phyloP scores from a whole-genome alignment of 1,140 invertebrate genomes.

The Meteorus sp. region DNA sequence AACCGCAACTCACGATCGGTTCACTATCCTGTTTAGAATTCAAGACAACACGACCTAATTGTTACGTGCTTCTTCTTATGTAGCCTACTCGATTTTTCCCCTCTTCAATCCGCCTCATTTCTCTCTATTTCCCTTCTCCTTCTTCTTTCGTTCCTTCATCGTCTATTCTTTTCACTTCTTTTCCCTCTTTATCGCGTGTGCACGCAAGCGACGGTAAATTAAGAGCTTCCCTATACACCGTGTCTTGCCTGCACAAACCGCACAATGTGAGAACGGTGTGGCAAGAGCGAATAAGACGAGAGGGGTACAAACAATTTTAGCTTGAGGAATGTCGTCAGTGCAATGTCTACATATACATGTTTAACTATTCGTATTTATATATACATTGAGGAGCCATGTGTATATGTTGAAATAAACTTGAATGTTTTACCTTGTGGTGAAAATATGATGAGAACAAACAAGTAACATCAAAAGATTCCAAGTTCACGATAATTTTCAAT shows the following conservation, averaged over 20 bases:
- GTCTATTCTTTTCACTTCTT: background rate
- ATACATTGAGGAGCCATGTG: too few relatives aligned
- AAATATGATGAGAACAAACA: too few relatives aligned
- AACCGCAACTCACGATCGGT: slow-evolving; percentile 47
- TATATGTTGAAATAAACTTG: too few relatives aligned
- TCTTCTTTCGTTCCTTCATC: background rate
- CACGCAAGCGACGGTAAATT: slow-evolving; percentile 45
- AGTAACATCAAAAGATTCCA: too few relatives aligned
- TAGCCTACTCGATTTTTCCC: background rate
- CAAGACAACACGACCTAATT: slow-evolving; percentile 59
- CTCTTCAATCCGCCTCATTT: background rate
- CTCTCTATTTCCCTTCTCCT: background rate
- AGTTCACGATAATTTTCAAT: too few relatives aligned
- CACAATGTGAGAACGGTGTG: too few relatives aligned
- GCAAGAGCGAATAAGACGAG: too few relatives aligned
- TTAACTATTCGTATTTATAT: too few relatives aligned
- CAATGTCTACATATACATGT: background rate
- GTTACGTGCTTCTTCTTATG: slow-evolving; percentile 47
- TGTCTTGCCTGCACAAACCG: too few relatives aligned
- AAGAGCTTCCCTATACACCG: slow-evolving; percentile 47
- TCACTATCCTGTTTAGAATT: slow-evolving; percentile 59
- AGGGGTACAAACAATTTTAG: slow-evolving; percentile 21
- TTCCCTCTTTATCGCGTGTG: slow-evolving; percentile 5
- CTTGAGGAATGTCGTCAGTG: slow-evolving; percentile 21
- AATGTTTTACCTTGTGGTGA: too few relatives aligned